These are phyloP conservation scores for Pogonognathellus flavescens DNA, from an alignment of 1,140 invertebrate genomes.

Conservation along the genomic window DNA sequence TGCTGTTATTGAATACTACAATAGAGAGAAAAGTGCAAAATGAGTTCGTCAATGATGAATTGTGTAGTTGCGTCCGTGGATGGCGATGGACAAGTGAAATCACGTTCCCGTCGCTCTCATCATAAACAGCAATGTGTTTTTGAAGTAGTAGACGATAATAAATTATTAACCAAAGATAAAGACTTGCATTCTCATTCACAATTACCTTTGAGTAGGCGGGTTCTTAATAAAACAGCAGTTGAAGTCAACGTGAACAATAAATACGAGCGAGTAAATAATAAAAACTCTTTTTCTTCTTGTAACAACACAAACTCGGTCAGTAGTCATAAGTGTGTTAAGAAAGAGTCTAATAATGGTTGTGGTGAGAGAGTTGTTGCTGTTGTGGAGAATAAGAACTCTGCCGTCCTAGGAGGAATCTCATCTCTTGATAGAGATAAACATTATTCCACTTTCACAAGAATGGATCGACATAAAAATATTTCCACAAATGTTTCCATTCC, in stretches of 20 bases:
- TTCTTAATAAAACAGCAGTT: background rate
- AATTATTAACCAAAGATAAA: constrained; percentile 5
- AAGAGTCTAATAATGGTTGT: background rate
- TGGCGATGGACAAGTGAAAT: background rate
- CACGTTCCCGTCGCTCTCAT: background rate
- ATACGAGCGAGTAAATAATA: background rate
- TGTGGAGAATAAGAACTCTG: background rate
- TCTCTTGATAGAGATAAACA: constrained; percentile 20
- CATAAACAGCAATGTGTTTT: background rate
- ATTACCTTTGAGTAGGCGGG: background rate
- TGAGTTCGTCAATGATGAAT: constrained; percentile 19
- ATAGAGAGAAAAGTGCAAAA: background rate
- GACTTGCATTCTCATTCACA: background rate
- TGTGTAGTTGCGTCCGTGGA: background rate
- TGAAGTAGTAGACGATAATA: background rate
- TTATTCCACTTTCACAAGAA: constrained; percentile 35
- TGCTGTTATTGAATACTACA: background rate
- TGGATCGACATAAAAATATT: constrained; percentile 17
- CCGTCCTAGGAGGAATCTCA: background rate
- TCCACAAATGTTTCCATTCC: background rate
- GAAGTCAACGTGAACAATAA: background rate
- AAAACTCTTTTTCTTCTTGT: background rate
- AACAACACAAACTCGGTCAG: background rate
- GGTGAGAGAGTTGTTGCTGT: background rate
- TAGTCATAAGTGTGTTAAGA: background rate